Conservation (phyloP, 2,113 vertebrate genomes). For the Chascanopsetta lugubris region DNA sequence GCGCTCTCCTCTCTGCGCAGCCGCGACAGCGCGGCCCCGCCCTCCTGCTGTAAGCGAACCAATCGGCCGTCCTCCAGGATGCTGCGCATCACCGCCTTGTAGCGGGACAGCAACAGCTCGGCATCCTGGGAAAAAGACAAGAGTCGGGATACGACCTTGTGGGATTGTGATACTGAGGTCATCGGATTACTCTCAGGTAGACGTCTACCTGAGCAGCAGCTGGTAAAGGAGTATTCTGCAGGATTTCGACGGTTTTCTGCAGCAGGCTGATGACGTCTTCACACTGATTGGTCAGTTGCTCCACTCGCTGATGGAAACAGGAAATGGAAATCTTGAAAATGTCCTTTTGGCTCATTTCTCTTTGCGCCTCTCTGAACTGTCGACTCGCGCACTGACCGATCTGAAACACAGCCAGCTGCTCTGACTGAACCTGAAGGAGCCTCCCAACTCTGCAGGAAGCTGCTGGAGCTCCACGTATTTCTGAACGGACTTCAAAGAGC, state of each 20-base stretch:
- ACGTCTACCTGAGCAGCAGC: slow-evolving; percentile 75
- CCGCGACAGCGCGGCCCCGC: slow-evolving; percentile 83
- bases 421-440: slow-evolving; percentile 88
- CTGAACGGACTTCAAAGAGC: slow-evolving; percentile 86
- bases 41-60: slow-evolving; percentile 88
- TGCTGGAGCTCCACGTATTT: slow-evolving; percentile 84
- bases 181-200: not conserved
- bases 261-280: slow-evolving; percentile 83
- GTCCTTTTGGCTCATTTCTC: too few species aligned
- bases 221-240: slow-evolving; percentile 79
- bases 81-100: slow-evolving; percentile 82
- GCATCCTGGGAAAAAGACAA: slow-evolving; percentile 81
- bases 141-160: not conserved
- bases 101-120: slow-evolving; percentile 74
- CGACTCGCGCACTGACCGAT: slow-evolving; percentile 79
- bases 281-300: slow-evolving; percentile 85
- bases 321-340: not conserved
- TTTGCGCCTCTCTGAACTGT: not conserved
- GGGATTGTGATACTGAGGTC: too few species aligned
- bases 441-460: slow-evolving; percentile 86
- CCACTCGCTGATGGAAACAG: slow-evolving; percentile 81
- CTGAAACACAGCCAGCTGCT: slow-evolving; percentile 89
- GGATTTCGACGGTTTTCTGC: slow-evolving; percentile 79
- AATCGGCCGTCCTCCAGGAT: slow-evolving; percentile 86
- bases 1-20: slow-evolving; percentile 85